phyloP scores from a whole-genome alignment of 1,140 invertebrate genomes.

The Camponotus pennsylvanicus region DNA sequence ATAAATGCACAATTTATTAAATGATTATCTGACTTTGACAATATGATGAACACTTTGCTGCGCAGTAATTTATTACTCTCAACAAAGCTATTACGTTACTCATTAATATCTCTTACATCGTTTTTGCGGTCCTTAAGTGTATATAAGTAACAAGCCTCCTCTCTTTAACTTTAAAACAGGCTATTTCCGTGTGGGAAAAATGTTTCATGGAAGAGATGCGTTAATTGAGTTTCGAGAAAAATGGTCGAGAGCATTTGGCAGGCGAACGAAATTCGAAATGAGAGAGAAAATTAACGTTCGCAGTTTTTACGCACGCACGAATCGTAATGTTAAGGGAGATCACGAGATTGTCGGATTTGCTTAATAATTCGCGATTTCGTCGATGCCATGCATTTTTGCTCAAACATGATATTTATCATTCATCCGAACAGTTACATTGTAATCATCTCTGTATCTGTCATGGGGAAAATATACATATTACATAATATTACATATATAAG shows the following conservation, averaged over 20 bases:
- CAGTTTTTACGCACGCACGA: neutral
- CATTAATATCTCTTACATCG: neutral
- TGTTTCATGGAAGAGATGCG: slow-evolving; percentile 18
- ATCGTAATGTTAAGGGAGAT: neutral
- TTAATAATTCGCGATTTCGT: no score
- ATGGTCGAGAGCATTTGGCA: neutral
- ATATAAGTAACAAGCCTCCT: neutral
- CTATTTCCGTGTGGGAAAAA: neutral
- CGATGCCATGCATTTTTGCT: neutral
- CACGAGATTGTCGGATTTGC: neutral
- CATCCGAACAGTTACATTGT: neutral
- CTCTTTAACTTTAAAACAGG: slow-evolving; percentile 1
- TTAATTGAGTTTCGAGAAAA: slow-evolving; percentile 40
- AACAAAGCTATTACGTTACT: neutral
- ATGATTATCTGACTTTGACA: no score
- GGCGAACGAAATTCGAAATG: neutral
- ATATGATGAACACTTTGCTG: neutral
- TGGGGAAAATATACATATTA: no score
- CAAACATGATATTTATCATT: neutral
- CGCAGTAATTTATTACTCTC: neutral
- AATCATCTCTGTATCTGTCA: no score
- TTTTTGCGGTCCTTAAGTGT: neutral
- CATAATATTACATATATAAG: no score
- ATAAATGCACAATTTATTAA: no score
- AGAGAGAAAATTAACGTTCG: slow-evolving; percentile 20